Conservation (phyloP, 1,140 invertebrate genomes). For the Brachionus sp. region DNA sequence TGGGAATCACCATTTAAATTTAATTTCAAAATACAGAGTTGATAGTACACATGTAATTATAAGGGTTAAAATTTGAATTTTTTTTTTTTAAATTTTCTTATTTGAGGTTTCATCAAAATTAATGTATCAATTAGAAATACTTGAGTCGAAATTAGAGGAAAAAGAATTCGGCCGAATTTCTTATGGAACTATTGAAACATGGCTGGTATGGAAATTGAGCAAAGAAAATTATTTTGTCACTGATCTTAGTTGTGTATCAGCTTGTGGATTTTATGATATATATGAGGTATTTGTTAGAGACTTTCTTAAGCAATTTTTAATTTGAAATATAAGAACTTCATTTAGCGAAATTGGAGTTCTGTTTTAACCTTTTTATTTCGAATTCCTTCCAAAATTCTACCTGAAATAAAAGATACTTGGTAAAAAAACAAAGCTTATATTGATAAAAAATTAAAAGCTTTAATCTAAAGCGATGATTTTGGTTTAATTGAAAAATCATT, state of each 20-base stretch:
- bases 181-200: constrained; percentile 34
- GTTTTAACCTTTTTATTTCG: background rate
- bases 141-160: background rate
- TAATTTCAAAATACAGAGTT: constrained; percentile 7
- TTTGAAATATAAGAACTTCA: background rate
- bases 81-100: background rate
- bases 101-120: background rate
- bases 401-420: background rate
- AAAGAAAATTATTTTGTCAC: constrained; percentile 7
- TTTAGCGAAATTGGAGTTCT: constrained; percentile 1
- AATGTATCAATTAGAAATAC: constrained; percentile 12
- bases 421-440: background rate
- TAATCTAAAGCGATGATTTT: background rate
- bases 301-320: background rate
- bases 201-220: constrained; percentile 2
- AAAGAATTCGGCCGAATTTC: background rate
- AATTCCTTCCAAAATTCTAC: constrained; percentile 13
- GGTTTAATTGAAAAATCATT: background rate
- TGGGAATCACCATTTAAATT: background rate
- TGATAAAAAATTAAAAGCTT: background rate
- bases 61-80: background rate
- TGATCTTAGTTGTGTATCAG: background rate
- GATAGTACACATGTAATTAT: constrained; percentile 17
- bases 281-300: background rate
- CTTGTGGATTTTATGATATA: constrained; percentile 8